phyloP scores from a whole-genome alignment of 2,797 vertebrate species.

The Bradypodion ventrale region DNA sequence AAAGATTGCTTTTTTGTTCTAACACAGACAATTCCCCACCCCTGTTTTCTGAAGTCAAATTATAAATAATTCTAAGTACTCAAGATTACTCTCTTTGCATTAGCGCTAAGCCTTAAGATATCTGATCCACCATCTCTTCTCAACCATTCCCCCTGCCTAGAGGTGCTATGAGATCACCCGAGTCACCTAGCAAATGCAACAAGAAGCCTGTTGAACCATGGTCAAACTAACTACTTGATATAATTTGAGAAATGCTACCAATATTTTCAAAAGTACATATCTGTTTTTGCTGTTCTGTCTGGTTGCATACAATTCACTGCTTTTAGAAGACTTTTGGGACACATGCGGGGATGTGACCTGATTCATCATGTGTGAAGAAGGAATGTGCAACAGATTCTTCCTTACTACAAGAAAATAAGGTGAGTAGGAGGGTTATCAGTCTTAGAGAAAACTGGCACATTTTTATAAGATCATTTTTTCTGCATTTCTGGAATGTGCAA shows the following conservation, averaged over 20 bases:
- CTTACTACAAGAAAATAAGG: too few relatives aligned
- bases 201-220: neutral
- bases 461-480: too few relatives aligned
- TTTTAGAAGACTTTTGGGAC: neutral
- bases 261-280: neutral
- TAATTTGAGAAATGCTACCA: neutral
- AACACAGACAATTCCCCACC: neutral
- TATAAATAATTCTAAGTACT: conserved; percentile 3
- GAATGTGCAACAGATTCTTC: too few relatives aligned
- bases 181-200: neutral
- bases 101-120: neutral
- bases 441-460: too few relatives aligned
- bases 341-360: too few relatives aligned
- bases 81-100: neutral
- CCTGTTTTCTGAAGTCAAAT: conserved; percentile 13
- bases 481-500: too few relatives aligned
- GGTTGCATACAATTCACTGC: neutral
- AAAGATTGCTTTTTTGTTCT: neutral
- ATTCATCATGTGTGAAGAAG: too few relatives aligned
- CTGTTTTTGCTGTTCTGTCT: neutral
- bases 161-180: neutral
- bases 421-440: too few relatives aligned
- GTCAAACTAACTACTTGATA: too few relatives aligned
- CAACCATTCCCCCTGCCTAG: neutral
- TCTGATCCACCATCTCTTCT: neutral